Percentiles rank a stretch among this genome's conserved stretches.
These are phyloP conservation scores for Melikaiella ostensackeni DNA, from an alignment of 2,888 invertebrate genomes.

Conservation along the genomic window DNA sequence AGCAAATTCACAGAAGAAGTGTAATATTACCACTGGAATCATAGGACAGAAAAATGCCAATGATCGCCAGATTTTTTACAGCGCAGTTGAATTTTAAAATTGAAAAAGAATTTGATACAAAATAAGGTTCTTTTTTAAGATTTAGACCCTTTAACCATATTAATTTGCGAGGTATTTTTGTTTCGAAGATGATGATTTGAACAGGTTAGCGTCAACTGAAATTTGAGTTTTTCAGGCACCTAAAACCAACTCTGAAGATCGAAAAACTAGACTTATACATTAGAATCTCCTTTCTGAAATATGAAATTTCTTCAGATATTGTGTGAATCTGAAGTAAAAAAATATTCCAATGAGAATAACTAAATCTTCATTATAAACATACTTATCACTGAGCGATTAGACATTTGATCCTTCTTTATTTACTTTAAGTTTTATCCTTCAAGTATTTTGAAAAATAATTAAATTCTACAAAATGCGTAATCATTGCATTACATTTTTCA, in stretches of 20 bases:
- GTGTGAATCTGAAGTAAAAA: neutral
- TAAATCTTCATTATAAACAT: neutral
- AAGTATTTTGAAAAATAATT: neutral
- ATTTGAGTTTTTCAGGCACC: too few relatives aligned
- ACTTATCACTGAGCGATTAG: neutral
- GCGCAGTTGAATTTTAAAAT: neutral
- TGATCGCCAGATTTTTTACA: too few relatives aligned
- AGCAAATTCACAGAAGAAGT: too few relatives aligned
- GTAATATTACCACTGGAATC: too few relatives aligned
- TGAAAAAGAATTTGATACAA: neutral
- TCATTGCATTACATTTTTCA: neutral
- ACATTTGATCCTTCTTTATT: neutral
- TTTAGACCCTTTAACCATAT: neutral
- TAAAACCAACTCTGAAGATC: too few relatives aligned
- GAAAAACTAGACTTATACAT: too few relatives aligned
- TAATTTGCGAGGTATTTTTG: neutral
- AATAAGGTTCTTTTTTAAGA: too few relatives aligned
- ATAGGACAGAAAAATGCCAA: too few relatives aligned
- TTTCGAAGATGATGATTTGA: neutral
- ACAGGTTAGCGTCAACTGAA: too few relatives aligned
- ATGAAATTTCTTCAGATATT: too few relatives aligned
- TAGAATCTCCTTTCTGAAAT: too few relatives aligned
- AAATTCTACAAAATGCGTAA: conserved; percentile 10
- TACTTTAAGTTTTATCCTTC: neutral
- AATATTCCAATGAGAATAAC: neutral